phyloP scores from a whole-genome alignment of 1,140 invertebrate species.

The Procambarus virginalis region DNA sequence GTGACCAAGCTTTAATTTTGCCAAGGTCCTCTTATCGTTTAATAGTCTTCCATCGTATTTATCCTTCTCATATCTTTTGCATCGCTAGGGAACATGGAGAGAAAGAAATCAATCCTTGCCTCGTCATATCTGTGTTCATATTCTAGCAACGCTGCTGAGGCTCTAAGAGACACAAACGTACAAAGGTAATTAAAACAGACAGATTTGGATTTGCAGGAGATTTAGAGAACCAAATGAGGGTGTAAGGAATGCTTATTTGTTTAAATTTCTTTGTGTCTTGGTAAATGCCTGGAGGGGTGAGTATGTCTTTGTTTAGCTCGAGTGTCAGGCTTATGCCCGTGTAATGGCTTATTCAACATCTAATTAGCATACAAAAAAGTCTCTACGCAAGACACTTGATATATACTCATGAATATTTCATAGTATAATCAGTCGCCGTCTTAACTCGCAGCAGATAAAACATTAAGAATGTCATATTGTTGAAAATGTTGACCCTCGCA shows the following conservation, averaged over 20 bases:
- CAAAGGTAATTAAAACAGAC: too few species aligned
- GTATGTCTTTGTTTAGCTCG: not conserved
- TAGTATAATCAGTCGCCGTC: not conserved
- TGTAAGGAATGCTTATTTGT: not conserved
- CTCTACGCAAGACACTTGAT: not conserved
- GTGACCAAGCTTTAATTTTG: too few species aligned
- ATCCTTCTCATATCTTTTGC: too few species aligned
- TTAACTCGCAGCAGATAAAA: not conserved
- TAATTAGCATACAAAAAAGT: not conserved
- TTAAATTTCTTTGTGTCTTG: not conserved
- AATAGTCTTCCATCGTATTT: too few species aligned
- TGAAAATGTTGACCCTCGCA: not conserved
- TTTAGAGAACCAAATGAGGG: not conserved
- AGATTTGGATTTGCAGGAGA: not conserved
- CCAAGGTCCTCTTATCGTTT: too few species aligned
- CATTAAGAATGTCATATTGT: not conserved
- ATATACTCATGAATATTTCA: not conserved
- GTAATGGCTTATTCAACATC: not conserved
- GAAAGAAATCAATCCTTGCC: too few species aligned
- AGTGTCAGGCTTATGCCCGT: not conserved
- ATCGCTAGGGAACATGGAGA: too few species aligned
- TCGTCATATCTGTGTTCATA: too few species aligned
- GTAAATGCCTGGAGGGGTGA: not conserved
- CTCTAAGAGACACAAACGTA: too few species aligned
- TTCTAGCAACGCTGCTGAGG: too few species aligned